A percentile compares a stretch with the other conserved stretches of the same genome.
These are phyloP conservation scores for Schrankia costaestrigalis DNA, from an alignment of 2,888 invertebrate genomes.

Conservation along the genomic window DNA sequence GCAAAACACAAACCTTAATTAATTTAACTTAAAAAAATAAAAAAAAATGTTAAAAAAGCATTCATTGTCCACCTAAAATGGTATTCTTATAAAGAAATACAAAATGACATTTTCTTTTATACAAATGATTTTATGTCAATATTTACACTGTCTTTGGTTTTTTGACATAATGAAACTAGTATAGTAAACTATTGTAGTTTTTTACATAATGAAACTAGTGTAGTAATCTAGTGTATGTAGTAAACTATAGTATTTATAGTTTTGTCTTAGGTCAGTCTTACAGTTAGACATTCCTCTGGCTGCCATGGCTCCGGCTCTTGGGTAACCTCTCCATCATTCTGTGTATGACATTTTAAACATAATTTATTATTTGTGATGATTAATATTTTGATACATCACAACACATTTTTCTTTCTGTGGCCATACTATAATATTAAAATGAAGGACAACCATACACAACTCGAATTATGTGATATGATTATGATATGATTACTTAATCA, in stretches of 20 bases:
- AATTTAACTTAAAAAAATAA: conserved; percentile 1
- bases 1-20: conserved; percentile 1
- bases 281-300: conserved; percentile 41
- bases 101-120: too few relatives aligned
- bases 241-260: conserved; percentile 36
- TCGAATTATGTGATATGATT: too few relatives aligned
- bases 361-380: too few relatives aligned
- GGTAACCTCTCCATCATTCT: conserved; percentile 62
- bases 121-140: not conserved
- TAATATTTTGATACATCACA: not conserved
- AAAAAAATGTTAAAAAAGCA: not conserved
- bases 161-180: not conserved
- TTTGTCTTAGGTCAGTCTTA: conserved; percentile 42
- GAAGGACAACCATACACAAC: too few relatives aligned
- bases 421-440: too few relatives aligned
- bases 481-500: too few relatives aligned
- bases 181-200: conserved; percentile 38
- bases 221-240: conserved; percentile 28
- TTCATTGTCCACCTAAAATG: not conserved
- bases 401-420: too few relatives aligned
- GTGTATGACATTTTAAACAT: too few relatives aligned
- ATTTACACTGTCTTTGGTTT: not conserved
- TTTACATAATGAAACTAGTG: conserved; percentile 33
- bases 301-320: conserved; percentile 44
- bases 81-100: too few relatives aligned